Conservation (phyloP, 2,113 vertebrate species). For the Pomatostomus ruficeps region DNA sequence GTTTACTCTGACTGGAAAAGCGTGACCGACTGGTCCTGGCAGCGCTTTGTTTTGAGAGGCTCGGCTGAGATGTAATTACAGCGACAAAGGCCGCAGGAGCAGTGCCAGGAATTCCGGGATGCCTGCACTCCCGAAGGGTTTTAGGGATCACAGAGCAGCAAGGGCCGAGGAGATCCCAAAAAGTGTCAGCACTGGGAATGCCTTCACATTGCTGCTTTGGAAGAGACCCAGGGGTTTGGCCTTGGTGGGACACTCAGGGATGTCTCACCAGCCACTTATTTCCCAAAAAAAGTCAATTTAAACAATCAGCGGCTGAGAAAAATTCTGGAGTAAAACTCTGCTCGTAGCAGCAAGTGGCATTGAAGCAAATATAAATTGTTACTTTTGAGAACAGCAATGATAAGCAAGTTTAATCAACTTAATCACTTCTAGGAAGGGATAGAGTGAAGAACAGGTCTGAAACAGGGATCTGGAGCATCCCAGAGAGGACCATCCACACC, state of each 20-base stretch:
- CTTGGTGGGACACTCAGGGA: background rate
- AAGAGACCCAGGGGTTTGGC: background rate
- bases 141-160: background rate
- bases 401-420: background rate
- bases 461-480: background rate
- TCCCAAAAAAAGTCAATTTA: background rate
- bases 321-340: background rate
- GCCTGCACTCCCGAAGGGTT: background rate
- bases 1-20: constrained; percentile 13
- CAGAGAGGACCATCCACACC: fast-evolving
- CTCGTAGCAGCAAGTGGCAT: background rate
- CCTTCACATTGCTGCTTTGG: background rate
- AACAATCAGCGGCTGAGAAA: background rate
- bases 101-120: constrained; percentile 39
- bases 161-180: background rate
- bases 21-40: constrained; percentile 26
- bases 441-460: background rate
- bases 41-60: constrained; percentile 38
- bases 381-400: background rate
- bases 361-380: background rate
- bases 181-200: background rate
- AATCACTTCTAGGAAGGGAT: background rate
- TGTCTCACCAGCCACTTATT: background rate
- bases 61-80: constrained; percentile 36
- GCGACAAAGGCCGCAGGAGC: background rate